Evolutionary conservation across 1,140 invertebrate species (phyloP).

Genomic region (Cotesia glomerata): DNA sequence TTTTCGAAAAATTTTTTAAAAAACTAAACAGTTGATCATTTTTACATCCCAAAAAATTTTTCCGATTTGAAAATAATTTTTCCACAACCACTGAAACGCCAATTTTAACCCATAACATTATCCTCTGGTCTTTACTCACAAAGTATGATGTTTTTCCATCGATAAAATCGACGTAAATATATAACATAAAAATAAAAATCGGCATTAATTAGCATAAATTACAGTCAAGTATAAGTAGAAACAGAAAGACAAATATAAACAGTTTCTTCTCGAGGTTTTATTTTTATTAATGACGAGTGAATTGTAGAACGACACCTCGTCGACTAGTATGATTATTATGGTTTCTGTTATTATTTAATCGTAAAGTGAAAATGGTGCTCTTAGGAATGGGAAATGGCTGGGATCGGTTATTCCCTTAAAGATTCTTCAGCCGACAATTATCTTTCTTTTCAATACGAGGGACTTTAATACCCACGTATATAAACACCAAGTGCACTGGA

Average conservation of each 20-base stretch:
- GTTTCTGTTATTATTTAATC: not conserved
- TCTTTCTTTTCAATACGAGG: conserved; percentile 2
- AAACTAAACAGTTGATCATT: no score
- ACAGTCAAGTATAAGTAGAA: no score
- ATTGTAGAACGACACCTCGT: not conserved
- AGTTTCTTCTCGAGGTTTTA: no score
- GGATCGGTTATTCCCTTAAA: not conserved
- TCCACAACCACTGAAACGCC: no score
- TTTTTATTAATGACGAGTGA: not conserved
- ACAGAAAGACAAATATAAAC: no score
- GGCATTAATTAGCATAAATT: conserved; percentile 9
- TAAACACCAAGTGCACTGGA: conserved; percentile 24
- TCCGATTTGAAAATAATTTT: no score
- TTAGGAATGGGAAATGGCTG: not conserved
- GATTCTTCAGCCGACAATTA: conserved; percentile 12
- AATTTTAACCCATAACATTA: conserved; percentile 1
- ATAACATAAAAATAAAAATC: not conserved
- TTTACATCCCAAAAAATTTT: no score
- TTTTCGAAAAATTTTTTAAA: no score
- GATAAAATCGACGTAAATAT: not conserved
- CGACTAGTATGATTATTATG: not conserved
- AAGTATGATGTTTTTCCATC: not conserved
- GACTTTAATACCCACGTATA: conserved; percentile 1
- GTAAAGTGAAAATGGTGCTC: not conserved
- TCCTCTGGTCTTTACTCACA: not conserved